These are phyloP conservation scores for Hozukius guyotensis DNA, from an alignment of 2,797 vertebrate genomes.

Conservation along the genomic window DNA sequence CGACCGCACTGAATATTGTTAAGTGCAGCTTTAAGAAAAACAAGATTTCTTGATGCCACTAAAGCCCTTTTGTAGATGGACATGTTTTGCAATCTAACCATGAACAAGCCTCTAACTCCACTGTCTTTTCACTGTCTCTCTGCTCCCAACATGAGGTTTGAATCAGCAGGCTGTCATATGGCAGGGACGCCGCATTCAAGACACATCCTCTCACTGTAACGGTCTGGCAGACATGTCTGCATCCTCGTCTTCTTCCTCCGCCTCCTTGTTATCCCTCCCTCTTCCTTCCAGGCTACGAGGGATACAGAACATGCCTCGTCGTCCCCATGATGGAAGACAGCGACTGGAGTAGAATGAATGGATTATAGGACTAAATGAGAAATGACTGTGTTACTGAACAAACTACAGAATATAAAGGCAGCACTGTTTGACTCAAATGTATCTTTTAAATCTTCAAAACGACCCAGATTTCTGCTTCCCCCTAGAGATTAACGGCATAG, in stretches of 20 bases:
- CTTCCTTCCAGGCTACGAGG: conserved; percentile 46
- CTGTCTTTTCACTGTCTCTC: conserved; percentile 34
- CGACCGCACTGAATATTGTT: background rate
- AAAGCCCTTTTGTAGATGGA: background rate
- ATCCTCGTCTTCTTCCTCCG: conserved; percentile 40
- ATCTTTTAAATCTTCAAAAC: conserved; percentile 51
- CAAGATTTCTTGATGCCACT: background rate
- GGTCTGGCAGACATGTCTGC: conserved; percentile 60
- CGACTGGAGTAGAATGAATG: conserved; percentile 32
- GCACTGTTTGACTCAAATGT: conserved; percentile 19
- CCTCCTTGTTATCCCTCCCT: conserved; percentile 44
- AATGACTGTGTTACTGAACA: conserved; percentile 12
- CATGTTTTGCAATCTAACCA: conserved; percentile 11
- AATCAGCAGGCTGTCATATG: conserved; percentile 65
- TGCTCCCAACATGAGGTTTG: conserved; percentile 64
- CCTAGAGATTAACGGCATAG: conserved; percentile 35
- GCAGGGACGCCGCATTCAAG: conserved; percentile 55
- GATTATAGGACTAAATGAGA: conserved; percentile 19
- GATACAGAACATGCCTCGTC: conserved; percentile 33
- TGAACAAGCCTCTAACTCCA: conserved; percentile 8
- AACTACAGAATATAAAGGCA: conserved; percentile 38
- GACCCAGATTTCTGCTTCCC: conserved; percentile 14
- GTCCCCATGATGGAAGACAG: conserved; percentile 18
- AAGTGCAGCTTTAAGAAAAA: background rate
- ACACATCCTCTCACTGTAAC: conserved; percentile 65